Evolutionary conservation across 2,113 vertebrate genomes (phyloP).

Genomic region (Neogale vison): DNA sequence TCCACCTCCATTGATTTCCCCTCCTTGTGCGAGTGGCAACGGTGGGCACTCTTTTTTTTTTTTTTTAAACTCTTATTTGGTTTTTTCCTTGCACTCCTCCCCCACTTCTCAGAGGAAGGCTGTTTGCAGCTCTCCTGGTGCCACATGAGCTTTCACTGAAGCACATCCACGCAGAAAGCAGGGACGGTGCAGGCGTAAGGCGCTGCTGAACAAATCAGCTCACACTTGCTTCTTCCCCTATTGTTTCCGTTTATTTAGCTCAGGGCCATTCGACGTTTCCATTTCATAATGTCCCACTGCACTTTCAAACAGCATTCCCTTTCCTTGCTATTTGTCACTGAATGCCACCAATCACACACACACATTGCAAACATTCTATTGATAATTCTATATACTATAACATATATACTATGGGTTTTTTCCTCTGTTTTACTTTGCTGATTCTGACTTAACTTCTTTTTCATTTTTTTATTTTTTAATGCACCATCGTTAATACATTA

Average conservation of each 20-base stretch:
- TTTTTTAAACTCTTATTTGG: background rate
- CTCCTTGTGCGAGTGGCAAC: background rate
- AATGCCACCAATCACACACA: background rate
- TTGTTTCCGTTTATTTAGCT: background rate
- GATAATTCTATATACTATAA: background rate
- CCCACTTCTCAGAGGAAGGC: background rate
- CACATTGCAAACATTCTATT: background rate
- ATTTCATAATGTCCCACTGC: background rate
- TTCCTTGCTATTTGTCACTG: background rate
- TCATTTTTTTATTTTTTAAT: background rate
- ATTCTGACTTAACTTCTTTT: background rate
- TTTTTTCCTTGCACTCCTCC: background rate
- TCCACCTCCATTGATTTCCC: slow-evolving; percentile 48
- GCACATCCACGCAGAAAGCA: background rate
- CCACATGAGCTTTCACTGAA: background rate
- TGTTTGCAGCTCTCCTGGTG: background rate
- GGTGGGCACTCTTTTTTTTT: background rate
- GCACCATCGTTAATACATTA: background rate
- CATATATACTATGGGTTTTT: background rate
- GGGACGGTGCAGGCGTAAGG: background rate
- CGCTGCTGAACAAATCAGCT: background rate
- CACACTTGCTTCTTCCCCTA: background rate
- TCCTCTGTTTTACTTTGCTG: background rate
- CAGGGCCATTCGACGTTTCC: background rate
- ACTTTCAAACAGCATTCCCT: background rate